Base-by-base conservation (phyloP, 2,888 invertebrate genomes). In the Tipula helvola region DNA sequence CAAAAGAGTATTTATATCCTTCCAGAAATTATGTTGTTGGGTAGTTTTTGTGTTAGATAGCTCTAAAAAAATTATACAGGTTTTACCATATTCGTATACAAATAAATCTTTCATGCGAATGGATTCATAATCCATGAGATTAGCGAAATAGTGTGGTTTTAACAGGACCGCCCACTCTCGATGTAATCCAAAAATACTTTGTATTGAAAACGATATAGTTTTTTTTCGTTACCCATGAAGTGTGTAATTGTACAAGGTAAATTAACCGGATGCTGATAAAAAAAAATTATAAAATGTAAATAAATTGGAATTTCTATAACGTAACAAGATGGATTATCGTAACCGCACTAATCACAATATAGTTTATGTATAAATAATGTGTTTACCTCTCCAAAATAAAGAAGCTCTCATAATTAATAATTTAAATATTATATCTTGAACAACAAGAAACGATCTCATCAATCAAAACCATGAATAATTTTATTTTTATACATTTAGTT, bases 321-420 rank as follows among this genome's bases (percentile, higher is more conserved):
- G n/a, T n/a, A n/a, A n/a, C n/a, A n/a, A n/a, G 18, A 10, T 71
- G 71, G 71, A 71, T 71, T 71, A 71, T 71, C 71, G 3, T 71
- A 71, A 28, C 28, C 71, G 71, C 71, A 71, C 71, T 71, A 71
- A 71, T 71, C 71, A 71, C 28, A 71, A n/a, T n/a, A 28, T 28
- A 71, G 28, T 71, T 18, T 71, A 71, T 71, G 71, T 71, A 28
- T 4, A 28, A 8, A 71, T 71, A 71, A 42, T 42, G 42, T 52
- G 52, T 52, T 52, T 52, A 52, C 52, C 52, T 16, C 16, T 52
- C 16, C 16, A 16, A 52, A 71, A 71, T 71, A 18, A 28, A 71
- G 71, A 71, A 71, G 71, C 71, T 71, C 71, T 71, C 71, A 71
- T 71, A 71, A 71, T 71, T 71, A 71, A 71, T 71, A 71, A 71